phyloP scores from a whole-genome alignment of 1,140 invertebrate species.

The Parapsyche elsis region DNA sequence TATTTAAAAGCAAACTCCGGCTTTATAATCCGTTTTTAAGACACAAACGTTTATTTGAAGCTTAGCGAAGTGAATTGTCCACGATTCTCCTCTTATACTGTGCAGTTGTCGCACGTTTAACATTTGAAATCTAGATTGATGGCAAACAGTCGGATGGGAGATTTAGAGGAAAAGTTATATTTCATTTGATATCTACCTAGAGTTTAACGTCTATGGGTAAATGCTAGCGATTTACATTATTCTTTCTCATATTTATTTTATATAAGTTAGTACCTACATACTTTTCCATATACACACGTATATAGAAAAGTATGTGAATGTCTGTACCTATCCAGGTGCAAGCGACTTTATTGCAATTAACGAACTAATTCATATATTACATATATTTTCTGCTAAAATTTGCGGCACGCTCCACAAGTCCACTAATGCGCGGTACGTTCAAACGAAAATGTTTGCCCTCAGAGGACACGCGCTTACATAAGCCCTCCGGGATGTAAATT shows the following conservation, averaged over 20 bases:
- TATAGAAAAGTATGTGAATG: too few relatives aligned
- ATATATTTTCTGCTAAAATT: too few relatives aligned
- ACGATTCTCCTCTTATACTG: not conserved
- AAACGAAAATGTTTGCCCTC: not conserved
- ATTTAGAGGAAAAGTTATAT: not conserved
- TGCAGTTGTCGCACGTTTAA: not conserved
- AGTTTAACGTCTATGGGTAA: too few relatives aligned
- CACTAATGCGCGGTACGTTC: not conserved
- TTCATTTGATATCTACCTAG: not conserved
- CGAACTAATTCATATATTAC: too few relatives aligned
- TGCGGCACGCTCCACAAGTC: not conserved
- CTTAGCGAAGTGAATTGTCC: constrained; percentile 15
- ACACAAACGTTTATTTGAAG: not conserved
- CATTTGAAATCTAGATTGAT: constrained; percentile 23
- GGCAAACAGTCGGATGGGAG: not conserved
- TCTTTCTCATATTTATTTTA: too few relatives aligned
- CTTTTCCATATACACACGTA: too few relatives aligned
- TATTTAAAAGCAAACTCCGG: not conserved
- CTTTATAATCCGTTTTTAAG: constrained; percentile 21
- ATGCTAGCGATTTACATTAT: too few relatives aligned
- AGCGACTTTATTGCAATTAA: too few relatives aligned
- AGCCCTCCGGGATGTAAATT: constrained; percentile 1
- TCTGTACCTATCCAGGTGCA: too few relatives aligned
- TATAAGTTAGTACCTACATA: too few relatives aligned
- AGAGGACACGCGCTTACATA: not conserved